phyloP scores from a whole-genome alignment of 1,140 invertebrate species.

The Brachystomella parvula region DNA sequence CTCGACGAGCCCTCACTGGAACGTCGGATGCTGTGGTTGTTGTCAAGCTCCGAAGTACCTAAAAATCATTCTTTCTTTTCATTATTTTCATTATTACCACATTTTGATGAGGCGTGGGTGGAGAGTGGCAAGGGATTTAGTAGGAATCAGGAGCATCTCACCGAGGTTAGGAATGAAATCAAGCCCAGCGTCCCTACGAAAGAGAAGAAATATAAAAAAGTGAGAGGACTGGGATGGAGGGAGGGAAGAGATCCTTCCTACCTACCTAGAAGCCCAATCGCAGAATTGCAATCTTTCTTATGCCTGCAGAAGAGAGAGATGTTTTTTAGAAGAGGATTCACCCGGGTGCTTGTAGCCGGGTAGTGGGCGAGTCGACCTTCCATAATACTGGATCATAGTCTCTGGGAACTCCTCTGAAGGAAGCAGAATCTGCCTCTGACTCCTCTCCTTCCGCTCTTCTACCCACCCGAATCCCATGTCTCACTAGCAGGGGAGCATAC shows the following conservation, averaged over 20 bases:
- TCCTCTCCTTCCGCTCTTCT: slow-evolving; percentile 4
- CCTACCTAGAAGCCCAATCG: slow-evolving; percentile 4
- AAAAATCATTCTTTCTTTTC: not conserved
- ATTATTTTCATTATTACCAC: not conserved
- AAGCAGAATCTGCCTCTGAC: not conserved
- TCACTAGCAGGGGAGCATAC: not conserved
- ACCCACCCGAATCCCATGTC: slow-evolving; percentile 9
- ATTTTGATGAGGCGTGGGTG: not conserved
- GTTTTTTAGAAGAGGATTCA: not conserved
- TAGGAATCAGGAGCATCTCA: no score
- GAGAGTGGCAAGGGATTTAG: no score
- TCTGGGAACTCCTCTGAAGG: not conserved
- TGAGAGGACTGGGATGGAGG: not conserved
- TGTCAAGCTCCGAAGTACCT: not conserved
- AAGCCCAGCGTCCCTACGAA: slow-evolving; percentile 5
- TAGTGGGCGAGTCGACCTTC: not conserved
- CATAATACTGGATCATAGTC: not conserved
- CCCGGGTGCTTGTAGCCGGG: not conserved
- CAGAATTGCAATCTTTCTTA: slow-evolving; percentile 14
- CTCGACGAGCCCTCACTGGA: not conserved
- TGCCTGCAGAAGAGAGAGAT: not conserved
- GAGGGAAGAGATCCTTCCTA: slow-evolving; percentile 1
- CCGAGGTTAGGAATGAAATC: not conserved
- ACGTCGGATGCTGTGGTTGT: not conserved
- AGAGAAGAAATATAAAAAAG: not conserved